Evolutionary conservation across 2,797 vertebrate species (phyloP), one percentile per base, ranked within the genome.

Genomic region (Cossypha polioptera): DNA sequence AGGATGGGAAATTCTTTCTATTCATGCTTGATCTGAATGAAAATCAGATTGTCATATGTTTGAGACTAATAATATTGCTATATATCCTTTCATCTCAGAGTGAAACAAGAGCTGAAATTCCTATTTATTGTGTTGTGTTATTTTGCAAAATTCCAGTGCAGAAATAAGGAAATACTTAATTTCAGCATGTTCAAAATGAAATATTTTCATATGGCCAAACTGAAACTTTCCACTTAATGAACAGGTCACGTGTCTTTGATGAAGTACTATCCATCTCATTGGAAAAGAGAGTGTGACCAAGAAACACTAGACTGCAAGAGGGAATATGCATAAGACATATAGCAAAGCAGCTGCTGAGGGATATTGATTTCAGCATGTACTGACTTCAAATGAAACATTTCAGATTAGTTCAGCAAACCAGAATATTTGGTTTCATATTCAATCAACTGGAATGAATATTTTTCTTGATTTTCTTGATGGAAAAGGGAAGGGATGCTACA

Each of bases 331-430:
- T 57, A 76, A 90, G 51, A 84, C 5, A 24, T 71, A 84, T 10
- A 88, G 73, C 50, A 90, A 86, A 90, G 66, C 79, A 95, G 73
- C 73, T 95, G 82, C 73, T 90, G 76, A 65, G 25, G 26, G 40
- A 75, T 91, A 80, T 18, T 28, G 33, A 78, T 95, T 90, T 95
- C 82, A 62, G 43, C 65, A 80, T 54, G 20, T 33, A 47, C 65
- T 74, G 65, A 90, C 54, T 94, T 94, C 69, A 94, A 94, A 81
- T 73, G 55, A 95, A 93, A 73, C 16, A 7, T 82, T 95, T 91
- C 43, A 69, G 77, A 81, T 88, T 86, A 73, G 66, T 82, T 95
- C 40, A 87, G 58, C 58, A 90, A 92, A 86, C 43, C 69, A 86
- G 86, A 88, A 87, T 91, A 78, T 94, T 94, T 58, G 42, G 68